Evolutionary conservation across 2,888 invertebrate species (phyloP).

Genomic region (Drosophila kambysellisi): DNA sequence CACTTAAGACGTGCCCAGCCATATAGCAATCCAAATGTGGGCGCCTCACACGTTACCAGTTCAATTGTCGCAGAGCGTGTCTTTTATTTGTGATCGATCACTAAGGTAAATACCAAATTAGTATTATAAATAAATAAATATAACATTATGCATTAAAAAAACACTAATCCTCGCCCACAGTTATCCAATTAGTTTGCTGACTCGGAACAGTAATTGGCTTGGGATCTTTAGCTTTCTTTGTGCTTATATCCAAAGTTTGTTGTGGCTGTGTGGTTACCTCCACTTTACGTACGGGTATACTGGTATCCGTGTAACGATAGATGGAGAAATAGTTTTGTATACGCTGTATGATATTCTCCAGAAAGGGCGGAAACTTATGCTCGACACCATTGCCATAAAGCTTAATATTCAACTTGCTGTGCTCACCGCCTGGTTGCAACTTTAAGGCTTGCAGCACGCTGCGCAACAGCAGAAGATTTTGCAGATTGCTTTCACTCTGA

Average conservation of each 20-base stretch:
- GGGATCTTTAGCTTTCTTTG: constrained; percentile 2
- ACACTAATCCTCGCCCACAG: constrained; percentile 60
- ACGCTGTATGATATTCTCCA: constrained; percentile 89
- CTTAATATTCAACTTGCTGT: constrained; percentile 65
- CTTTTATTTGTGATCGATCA: constrained; percentile 38
- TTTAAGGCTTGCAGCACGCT: constrained; percentile 70
- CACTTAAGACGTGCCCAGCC: constrained; percentile 53
- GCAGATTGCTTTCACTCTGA: constrained; percentile 46
- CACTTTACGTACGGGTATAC: constrained; percentile 79
- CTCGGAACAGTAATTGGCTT: constrained; percentile 10
- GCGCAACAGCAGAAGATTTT: constrained; percentile 68
- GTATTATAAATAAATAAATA: constrained; percentile 39
- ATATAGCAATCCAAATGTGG: constrained; percentile 19
- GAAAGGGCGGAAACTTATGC: constrained; percentile 88
- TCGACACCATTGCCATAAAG: constrained; percentile 84
- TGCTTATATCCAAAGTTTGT: constrained; percentile 22
- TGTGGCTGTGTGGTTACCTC: constrained; percentile 28
- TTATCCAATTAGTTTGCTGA: constrained; percentile 61
- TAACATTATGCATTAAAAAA: constrained; percentile 4
- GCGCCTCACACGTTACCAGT: constrained; percentile 23
- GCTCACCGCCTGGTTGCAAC: constrained; percentile 25
- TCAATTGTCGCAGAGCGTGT: constrained; percentile 6
- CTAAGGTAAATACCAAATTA: constrained; percentile 14
- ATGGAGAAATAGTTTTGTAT: constrained; percentile 90
- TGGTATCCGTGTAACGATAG: constrained; percentile 87